Evolutionary conservation across 2,797 vertebrate species (phyloP).

Genomic region (Tokudaia muenninki): DNA sequence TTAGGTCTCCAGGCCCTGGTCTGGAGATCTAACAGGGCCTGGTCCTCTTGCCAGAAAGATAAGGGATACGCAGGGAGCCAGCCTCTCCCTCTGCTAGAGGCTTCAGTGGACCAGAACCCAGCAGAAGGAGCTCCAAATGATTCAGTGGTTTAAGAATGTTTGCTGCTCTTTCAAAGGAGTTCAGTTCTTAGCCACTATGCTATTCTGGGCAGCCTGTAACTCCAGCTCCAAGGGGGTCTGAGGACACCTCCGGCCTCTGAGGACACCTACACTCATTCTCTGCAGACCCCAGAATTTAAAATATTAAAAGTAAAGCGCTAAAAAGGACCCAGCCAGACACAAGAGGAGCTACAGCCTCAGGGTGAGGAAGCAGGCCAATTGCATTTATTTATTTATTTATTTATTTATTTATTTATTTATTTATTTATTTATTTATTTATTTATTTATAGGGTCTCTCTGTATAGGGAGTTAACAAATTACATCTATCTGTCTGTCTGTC

Average conservation of each 20-base stretch:
- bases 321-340: neutral
- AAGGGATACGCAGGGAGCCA: neutral
- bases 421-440: too few relatives aligned
- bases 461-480: neutral
- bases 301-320: neutral
- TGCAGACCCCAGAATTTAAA: neutral
- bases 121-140: neutral
- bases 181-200: neutral
- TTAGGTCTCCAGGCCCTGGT: neutral
- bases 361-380: neutral
- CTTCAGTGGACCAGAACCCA: neutral
- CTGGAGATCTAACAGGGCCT: neutral
- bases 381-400: neutral
- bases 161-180: neutral
- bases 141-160: neutral
- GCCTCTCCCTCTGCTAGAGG: neutral
- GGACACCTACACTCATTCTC: neutral
- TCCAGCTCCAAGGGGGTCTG: neutral
- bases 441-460: neutral
- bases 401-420: too few relatives aligned
- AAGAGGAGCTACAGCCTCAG: neutral
- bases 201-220: neutral
- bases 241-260: neutral
- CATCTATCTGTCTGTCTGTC: too few relatives aligned
- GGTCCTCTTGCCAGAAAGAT: neutral